phyloP scores from a whole-genome alignment of 2,797 vertebrate genomes.

The Brachyrhaphis roseni region DNA sequence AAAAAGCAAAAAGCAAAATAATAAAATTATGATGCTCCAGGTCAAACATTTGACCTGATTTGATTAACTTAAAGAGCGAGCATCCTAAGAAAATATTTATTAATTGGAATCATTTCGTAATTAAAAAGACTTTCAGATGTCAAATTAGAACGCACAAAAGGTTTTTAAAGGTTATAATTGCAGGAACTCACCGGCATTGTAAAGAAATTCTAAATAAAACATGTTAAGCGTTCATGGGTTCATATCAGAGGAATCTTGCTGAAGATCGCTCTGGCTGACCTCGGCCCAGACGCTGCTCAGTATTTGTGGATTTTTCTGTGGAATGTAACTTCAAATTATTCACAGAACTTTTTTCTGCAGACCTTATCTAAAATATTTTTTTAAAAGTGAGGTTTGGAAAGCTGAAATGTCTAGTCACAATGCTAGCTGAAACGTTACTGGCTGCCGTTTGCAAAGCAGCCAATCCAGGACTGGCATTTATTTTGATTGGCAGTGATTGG shows the following conservation, averaged over 20 bases:
- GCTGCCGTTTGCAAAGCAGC: neutral
- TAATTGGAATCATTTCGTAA: neutral
- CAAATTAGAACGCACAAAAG: neutral
- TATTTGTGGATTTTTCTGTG: neutral
- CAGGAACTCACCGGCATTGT: neutral
- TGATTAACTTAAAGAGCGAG: neutral
- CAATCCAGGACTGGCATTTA: neutral
- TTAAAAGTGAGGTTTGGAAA: neutral
- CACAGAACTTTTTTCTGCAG: neutral
- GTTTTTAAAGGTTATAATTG: neutral
- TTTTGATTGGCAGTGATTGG: neutral
- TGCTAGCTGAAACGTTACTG: neutral
- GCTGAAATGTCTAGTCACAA: neutral
- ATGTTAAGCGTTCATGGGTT: neutral
- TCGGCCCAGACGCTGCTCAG: too few species aligned
- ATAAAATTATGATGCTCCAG: neutral
- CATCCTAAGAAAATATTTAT: neutral
- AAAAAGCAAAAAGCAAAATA: too few species aligned
- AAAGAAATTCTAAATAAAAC: neutral
- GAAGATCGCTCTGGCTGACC: neutral
- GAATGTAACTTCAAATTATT: neutral
- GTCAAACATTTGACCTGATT: neutral
- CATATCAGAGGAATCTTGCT: neutral
- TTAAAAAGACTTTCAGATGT: neutral
- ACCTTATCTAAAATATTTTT: neutral